Percentiles rank a stretch among this genome's conserved stretches.
These are phyloP conservation scores for Shargacucullia verbasci DNA, from an alignment of 2,888 invertebrate species.

Conservation along the genomic window DNA sequence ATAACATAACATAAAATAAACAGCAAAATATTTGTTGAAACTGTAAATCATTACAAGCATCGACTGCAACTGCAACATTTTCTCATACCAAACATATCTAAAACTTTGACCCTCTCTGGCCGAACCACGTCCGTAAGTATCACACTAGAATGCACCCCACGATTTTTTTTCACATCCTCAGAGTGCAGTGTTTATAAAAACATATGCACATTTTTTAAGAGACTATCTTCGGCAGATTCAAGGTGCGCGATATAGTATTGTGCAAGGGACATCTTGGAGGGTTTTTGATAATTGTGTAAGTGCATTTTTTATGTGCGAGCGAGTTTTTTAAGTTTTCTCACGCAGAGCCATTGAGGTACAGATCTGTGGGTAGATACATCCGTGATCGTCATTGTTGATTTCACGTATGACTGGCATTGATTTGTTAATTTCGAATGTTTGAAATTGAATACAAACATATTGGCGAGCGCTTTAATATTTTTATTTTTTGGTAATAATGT, in stretches of 20 bases:
- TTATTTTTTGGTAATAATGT: too few relatives aligned
- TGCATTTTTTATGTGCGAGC: conserved; percentile 85
- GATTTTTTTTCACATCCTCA: conserved; percentile 72
- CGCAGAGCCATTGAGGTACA: conserved; percentile 80
- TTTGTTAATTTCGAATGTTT: conserved; percentile 61
- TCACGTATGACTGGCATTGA: conserved; percentile 77
- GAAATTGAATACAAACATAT: conserved; percentile 37
- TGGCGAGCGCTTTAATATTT: conserved; percentile 35
- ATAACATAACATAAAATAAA: too few relatives aligned
- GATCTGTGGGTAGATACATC: conserved; percentile 89
- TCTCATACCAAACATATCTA: background rate
- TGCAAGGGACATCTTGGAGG: conserved; percentile 82
- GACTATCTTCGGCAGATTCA: conserved; percentile 78
- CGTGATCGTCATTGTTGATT: conserved; percentile 68
- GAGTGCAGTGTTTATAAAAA: conserved; percentile 84
- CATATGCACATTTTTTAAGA: conserved; percentile 88
- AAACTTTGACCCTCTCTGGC: conserved; percentile 68
- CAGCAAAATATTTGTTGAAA: too few relatives aligned
- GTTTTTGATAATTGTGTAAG: conserved; percentile 85
- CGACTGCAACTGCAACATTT: background rate
- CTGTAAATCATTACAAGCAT: too few relatives aligned
- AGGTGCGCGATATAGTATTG: conserved; percentile 79
- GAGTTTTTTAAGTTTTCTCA: conserved; percentile 87
- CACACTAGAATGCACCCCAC: conserved; percentile 67
- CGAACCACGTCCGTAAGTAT: conserved; percentile 41